Evolutionary conservation across 2,113 vertebrate genomes (phyloP), one percentile per base, ranked within the genome.

Genomic region (Ictalurus punctatus): DNA sequence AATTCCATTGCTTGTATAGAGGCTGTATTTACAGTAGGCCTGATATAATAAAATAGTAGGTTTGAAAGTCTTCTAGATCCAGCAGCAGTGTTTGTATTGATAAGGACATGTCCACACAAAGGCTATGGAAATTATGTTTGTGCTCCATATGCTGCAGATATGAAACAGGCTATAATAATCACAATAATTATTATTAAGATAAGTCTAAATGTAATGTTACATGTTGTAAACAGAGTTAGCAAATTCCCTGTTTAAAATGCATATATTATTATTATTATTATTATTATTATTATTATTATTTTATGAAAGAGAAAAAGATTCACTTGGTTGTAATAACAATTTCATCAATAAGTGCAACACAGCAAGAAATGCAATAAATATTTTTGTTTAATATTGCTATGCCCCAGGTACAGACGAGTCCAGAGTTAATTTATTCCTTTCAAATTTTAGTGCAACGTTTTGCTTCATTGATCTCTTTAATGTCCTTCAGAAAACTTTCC

Each of bases 401-500:
- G 52, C 37, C 9, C 9, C 37, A 27, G 74, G 37, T 27, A 44
- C 71, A 37, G 69, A 63, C 23, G 7, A 63, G 23, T 67, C 69
- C 37, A 40, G 9, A 81, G n/a, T 59, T 12, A 10, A 21, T 61
- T 73, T 34, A 71, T 73, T 85, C 48, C 48, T 71, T 56, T 54
- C 1, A 34, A 34, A 25, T 86, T 56, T 74, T 74, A 83, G 34
- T 83, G 69, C 78, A 54, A 63, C 16, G 48, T 63, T 63, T 63
- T 40, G 30, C 34, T 63, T 73, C 30, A 85, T 69, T 78, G 80
- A 89, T 89, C 83, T 27, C 30, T 71, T 44, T 37, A 21, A 48
- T 86, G 88, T 89, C 61, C 59, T 86, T 71, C 34, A 81, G 7
- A 37, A 85, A 84, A 59, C 74, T 81, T 71, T 71, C 88, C 88